These are phyloP conservation scores for Poecile montanus DNA, from an alignment of 2,797 vertebrate species.

Conservation along the genomic window DNA sequence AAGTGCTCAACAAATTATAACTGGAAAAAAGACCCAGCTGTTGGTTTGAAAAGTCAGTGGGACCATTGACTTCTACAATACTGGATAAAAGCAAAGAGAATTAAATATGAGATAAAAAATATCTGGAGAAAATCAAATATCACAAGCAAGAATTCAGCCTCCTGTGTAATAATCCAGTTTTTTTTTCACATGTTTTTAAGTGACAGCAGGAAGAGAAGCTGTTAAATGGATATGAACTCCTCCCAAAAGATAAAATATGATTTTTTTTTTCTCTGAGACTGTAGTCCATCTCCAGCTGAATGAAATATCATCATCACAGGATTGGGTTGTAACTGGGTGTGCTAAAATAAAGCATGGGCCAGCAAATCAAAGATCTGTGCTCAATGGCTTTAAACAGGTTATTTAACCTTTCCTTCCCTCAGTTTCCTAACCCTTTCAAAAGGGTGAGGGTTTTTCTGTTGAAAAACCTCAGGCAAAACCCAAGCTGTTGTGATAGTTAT, in stretches of 20 bases:
- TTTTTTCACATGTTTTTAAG: rapidly evolving
- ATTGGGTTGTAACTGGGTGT: background rate
- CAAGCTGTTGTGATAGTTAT: background rate
- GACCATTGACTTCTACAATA: background rate
- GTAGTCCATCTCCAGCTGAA: background rate
- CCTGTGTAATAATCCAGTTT: background rate
- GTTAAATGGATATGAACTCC: background rate
- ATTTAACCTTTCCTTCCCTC: background rate
- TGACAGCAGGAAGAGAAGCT: background rate
- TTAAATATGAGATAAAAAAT: background rate
- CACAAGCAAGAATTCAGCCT: background rate
- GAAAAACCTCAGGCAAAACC: background rate
- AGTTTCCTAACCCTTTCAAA: background rate
- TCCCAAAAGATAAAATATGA: background rate
- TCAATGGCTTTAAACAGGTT: background rate
- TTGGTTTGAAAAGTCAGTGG: background rate
- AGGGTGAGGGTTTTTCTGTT: background rate
- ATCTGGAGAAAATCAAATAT: background rate
- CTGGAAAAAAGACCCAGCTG: too few species aligned
- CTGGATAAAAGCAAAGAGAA: background rate
- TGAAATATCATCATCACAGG: background rate
- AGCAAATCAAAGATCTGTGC: background rate
- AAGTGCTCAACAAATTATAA: background rate
- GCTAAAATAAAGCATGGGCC: background rate
- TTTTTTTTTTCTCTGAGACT: background rate